Percentiles rank a stretch among this genome's conserved stretches.
These are phyloP conservation scores for Leuciscus waleckii DNA, from an alignment of 2,797 vertebrate genomes.

Conservation along the genomic window DNA sequence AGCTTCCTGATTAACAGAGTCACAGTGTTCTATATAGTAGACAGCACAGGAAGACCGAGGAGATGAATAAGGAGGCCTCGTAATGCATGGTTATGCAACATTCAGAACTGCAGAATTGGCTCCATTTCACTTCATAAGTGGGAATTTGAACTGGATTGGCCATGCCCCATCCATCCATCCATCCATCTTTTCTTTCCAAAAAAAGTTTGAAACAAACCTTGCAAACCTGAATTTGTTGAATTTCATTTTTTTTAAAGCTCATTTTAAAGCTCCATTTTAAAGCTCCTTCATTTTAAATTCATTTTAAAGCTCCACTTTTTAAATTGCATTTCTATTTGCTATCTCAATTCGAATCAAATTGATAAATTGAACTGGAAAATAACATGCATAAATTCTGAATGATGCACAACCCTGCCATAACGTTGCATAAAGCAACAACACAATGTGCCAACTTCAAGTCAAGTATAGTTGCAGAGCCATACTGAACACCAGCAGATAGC, in stretches of 20 bases:
- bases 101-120: neutral
- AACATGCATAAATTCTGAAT: neutral
- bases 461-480: neutral
- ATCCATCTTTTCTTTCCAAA: neutral
- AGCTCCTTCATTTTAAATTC: neutral
- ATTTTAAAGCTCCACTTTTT: neutral
- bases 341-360: neutral
- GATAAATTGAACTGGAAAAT: neutral
- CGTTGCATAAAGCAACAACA: constrained; percentile 33
- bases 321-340: neutral
- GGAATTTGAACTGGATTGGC: neutral
- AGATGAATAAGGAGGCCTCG: neutral
- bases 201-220: neutral
- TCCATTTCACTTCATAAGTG: neutral
- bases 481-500: constrained; percentile 32
- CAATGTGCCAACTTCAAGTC: constrained; percentile 15
- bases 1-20: constrained; percentile 72
- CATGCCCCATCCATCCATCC: neutral
- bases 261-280: neutral
- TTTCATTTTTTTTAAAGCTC: neutral
- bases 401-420: constrained; percentile 5
- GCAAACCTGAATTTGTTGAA: neutral
- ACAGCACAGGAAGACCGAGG: constrained; percentile 48
- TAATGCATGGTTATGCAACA: neutral
- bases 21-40: constrained; percentile 51